Percentiles rank a stretch among this genome's conserved stretches.
Evolutionary conservation across 2,888 invertebrate species (phyloP).

Genomic region (Meghimatium bilineatum): DNA sequence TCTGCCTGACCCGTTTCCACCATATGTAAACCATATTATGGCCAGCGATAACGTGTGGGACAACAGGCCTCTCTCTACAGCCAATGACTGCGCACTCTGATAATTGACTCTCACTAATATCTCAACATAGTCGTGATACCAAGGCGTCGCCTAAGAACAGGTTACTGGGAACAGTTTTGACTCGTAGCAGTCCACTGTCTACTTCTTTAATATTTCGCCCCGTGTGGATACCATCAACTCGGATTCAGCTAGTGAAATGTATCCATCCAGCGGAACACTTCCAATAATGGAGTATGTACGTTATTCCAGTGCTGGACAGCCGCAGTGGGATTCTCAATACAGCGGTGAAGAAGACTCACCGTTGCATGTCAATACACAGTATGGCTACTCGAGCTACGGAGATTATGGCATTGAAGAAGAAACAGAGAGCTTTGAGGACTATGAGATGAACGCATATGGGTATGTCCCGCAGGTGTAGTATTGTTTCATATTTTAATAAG

Average conservation of each 20-base stretch:
- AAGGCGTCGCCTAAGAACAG: too few species aligned
- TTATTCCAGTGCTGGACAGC: background rate
- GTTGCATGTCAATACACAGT: background rate
- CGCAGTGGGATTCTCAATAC: conserved; percentile 3
- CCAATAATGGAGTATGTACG: conserved; percentile 6
- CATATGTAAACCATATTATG: background rate
- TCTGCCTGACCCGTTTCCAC: background rate
- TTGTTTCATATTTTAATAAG: background rate
- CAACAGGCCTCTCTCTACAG: background rate
- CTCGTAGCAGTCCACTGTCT: background rate
- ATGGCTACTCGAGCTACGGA: background rate
- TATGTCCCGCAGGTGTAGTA: background rate
- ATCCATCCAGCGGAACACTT: background rate
- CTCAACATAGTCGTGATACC: too few species aligned
- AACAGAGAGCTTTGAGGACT: background rate
- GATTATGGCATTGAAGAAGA: background rate
- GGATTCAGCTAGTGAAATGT: background rate
- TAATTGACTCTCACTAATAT: too few species aligned
- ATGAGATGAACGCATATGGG: conserved; percentile 8
- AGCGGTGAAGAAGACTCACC: background rate
- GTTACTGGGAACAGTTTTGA: too few species aligned
- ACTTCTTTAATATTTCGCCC: background rate
- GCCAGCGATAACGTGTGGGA: background rate
- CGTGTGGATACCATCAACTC: background rate
- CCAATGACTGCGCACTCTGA: background rate